These are phyloP conservation scores for Melanerpes aurifrons DNA, from an alignment of 2,113 vertebrate species.

Conservation along the genomic window DNA sequence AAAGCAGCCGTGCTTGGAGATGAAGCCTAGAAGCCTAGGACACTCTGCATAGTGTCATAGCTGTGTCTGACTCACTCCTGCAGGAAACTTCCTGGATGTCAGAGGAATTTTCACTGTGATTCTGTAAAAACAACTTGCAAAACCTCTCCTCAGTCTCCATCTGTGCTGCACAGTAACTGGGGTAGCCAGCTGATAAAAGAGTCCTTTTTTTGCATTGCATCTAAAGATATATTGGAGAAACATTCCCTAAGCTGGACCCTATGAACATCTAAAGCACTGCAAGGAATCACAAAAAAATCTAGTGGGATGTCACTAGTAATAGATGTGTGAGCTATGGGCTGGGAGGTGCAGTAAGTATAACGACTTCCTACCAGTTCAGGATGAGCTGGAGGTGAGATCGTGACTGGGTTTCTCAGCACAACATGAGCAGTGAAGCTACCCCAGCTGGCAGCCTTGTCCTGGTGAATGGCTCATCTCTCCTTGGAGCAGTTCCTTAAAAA, in stretches of 20 bases:
- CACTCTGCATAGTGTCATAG: accelerated
- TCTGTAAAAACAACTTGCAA: background rate
- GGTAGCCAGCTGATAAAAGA: background rate
- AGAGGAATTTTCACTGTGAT: background rate
- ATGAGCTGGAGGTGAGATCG: background rate
- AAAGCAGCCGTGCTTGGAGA: background rate
- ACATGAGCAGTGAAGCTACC: background rate
- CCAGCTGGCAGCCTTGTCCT: background rate
- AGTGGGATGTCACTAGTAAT: background rate
- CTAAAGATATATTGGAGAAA: background rate
- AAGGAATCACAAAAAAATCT: background rate
- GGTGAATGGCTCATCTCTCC: accelerated
- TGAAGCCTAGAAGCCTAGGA: accelerated
- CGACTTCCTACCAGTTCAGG: background rate
- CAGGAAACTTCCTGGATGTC: background rate
- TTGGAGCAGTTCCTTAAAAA: background rate
- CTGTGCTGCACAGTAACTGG: accelerated
- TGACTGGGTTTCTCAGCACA: background rate
- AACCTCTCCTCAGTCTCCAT: background rate
- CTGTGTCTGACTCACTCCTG: accelerated
- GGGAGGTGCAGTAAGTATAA: background rate
- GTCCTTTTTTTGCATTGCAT: background rate
- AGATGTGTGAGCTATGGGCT: background rate
- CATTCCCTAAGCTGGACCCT: background rate
- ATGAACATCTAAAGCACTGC: background rate